Percentiles rank a stretch among this genome's conserved stretches.
Conservation (phyloP, 2,113 vertebrate genomes). For the Rhinolophus ferrumequinum region DNA sequence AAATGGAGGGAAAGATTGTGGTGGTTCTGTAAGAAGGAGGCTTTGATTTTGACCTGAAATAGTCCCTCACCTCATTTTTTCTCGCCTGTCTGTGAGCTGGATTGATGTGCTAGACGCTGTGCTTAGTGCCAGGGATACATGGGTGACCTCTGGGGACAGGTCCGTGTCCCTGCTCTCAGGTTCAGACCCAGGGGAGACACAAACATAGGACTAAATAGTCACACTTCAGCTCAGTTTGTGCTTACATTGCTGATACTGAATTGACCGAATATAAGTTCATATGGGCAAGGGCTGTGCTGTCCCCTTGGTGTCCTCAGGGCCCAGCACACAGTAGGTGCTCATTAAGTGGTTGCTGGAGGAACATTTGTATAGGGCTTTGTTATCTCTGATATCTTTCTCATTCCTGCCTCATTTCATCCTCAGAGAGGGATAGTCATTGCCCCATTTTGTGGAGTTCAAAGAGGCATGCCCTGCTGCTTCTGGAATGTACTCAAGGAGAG, state of each 20-base stretch:
- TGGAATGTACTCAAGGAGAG: neutral
- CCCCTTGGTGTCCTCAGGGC: neutral
- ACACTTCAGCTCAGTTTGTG: neutral
- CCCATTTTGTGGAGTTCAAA: neutral
- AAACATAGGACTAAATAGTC: neutral
- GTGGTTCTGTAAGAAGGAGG: neutral
- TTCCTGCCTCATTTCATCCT: neutral
- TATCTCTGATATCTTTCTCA: neutral
- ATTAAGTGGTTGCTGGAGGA: neutral
- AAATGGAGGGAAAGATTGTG: neutral
- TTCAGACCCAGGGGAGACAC: neutral
- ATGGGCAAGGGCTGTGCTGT: neutral
- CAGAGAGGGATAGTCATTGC: too few species aligned
- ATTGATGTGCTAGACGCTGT: neutral
- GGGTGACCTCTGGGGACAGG: neutral
- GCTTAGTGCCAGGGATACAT: accelerated
- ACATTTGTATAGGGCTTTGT: neutral
- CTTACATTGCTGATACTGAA: accelerated
- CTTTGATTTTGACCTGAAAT: neutral
- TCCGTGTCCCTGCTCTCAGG: neutral
- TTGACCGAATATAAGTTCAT: neutral
- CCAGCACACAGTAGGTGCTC: neutral
- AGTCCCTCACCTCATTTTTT: neutral
- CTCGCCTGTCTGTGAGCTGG: accelerated
- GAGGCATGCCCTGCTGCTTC: neutral